A percentile compares a stretch with the other conserved stretches of the same genome.
Conservation (phyloP, 2,797 vertebrate genomes). For the Lophius americanus region DNA sequence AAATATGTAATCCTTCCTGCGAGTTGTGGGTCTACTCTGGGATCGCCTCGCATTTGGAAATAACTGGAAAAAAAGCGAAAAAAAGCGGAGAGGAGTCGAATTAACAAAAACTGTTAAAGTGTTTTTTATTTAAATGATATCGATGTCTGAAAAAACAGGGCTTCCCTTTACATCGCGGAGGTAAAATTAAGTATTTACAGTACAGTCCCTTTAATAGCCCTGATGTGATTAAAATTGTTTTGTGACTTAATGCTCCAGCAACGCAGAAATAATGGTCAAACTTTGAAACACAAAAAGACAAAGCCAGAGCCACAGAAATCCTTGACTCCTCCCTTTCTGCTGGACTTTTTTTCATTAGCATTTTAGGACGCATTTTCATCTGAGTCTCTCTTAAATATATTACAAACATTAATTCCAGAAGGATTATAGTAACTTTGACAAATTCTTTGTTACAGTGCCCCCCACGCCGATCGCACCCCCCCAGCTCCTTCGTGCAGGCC, state of each 20-base stretch:
- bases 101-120: too few relatives aligned
- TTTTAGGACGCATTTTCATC: conserved; percentile 8
- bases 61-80: too few relatives aligned
- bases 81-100: too few relatives aligned
- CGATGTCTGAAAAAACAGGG: too few relatives aligned
- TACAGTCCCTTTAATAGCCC: conserved; percentile 15
- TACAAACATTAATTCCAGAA: not conserved
- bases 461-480: conserved; percentile 93
- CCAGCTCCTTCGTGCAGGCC: conserved; percentile 91
- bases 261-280: conserved; percentile 60
- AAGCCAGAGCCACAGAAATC: conserved; percentile 35
- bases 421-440: not conserved
- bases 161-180: not conserved
- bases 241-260: conserved; percentile 45
- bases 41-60: too few relatives aligned
- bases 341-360: conserved; percentile 1
- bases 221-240: conserved; percentile 62
- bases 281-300: conserved; percentile 39
- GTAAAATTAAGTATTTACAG: conserved; percentile 49
- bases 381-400: not conserved
- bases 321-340: conserved; percentile 45
- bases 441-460: conserved; percentile 81
- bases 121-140: too few relatives aligned
- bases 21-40: too few relatives aligned
- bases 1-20: too few relatives aligned